These are phyloP conservation scores for Dreissena polymorpha DNA, from an alignment of 1,140 invertebrate genomes.

Conservation along the genomic window DNA sequence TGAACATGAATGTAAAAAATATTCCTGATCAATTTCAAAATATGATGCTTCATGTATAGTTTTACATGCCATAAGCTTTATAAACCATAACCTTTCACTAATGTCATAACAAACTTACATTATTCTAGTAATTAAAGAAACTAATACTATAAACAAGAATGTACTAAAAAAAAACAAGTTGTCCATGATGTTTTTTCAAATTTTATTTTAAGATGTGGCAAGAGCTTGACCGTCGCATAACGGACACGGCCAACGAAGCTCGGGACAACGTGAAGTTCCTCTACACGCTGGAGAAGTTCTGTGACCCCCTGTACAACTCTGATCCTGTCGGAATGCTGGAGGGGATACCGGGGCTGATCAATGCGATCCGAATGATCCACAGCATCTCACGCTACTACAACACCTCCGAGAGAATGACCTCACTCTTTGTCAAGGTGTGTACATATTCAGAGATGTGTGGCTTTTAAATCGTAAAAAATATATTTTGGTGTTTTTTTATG, in stretches of 20 bases:
- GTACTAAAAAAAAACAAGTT: no score
- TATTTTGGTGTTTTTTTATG: background rate
- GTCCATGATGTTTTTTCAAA: no score
- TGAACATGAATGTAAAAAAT: no score
- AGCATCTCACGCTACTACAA: slow-evolving; percentile 97
- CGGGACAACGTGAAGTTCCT: slow-evolving; percentile 97
- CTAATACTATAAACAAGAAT: no score
- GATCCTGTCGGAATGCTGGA: slow-evolving; percentile 86
- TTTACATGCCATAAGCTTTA: no score
- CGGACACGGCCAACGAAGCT: slow-evolving; percentile 88
- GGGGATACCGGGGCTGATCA: slow-evolving; percentile 78
- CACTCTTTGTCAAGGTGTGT: slow-evolving; percentile 93
- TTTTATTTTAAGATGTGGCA: slow-evolving; percentile 75
- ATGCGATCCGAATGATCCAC: slow-evolving; percentile 87
- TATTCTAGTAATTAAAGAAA: no score
- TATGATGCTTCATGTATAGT: no score
- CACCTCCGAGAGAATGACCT: slow-evolving; percentile 96
- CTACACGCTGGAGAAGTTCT: slow-evolving; percentile 96
- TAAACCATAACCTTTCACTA: no score
- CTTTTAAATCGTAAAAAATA: background rate
- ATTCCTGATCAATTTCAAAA: no score
- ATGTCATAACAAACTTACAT: no score
- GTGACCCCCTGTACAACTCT: slow-evolving; percentile 95
- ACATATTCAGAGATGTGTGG: no score
- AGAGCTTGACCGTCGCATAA: slow-evolving; percentile 78